These are phyloP conservation scores for Spermophilus dauricus DNA, from an alignment of 2,113 vertebrate genomes.

Conservation along the genomic window DNA sequence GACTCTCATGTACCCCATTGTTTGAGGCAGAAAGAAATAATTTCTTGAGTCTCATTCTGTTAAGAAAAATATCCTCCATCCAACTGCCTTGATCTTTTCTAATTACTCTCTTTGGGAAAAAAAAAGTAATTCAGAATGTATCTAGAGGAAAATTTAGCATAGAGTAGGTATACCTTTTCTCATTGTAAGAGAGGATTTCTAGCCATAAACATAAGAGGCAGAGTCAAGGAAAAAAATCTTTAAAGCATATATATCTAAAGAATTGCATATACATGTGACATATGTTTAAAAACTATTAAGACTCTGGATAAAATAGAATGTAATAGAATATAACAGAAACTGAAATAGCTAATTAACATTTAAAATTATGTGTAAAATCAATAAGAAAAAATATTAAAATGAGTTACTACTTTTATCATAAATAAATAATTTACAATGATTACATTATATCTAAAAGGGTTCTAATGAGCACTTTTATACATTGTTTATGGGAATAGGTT, in stretches of 20 bases:
- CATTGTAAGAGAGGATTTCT: slow-evolving; percentile 22
- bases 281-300: background rate
- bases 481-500: background rate
- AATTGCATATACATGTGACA: background rate
- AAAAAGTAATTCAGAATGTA: background rate
- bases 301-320: background rate
- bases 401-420: background rate
- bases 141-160: background rate
- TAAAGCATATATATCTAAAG: background rate
- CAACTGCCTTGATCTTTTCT: slow-evolving; percentile 3
- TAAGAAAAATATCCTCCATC: background rate
- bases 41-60: background rate
- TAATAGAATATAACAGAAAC: background rate
- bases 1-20: background rate
- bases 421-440: background rate
- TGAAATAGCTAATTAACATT: background rate
- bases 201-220: background rate
- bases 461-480: background rate
- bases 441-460: background rate
- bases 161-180: background rate
- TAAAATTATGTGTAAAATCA: background rate
- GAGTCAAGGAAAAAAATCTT: background rate
- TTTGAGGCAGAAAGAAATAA: background rate
- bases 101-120: background rate
- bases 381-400: background rate